A percentile compares a stretch with the other conserved stretches of the same genome.
phyloP scores from a whole-genome alignment of 2,113 vertebrate genomes.

The Misgurnus mizolepis region DNA sequence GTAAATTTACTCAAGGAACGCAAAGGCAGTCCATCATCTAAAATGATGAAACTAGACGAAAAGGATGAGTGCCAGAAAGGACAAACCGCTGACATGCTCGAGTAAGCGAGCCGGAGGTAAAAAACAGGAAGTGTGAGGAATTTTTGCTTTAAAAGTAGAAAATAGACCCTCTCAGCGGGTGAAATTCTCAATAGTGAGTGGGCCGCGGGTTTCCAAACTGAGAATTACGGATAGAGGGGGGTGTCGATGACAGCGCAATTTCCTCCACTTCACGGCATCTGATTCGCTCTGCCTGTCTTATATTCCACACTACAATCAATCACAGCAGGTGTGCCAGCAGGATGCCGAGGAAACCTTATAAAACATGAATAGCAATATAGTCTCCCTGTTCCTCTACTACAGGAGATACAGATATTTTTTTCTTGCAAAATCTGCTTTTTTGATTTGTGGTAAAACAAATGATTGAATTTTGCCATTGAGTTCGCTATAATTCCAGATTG shows the following conservation, averaged over 20 bases:
- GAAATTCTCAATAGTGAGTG: slow-evolving; percentile 9
- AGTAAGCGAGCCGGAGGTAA: not conserved
- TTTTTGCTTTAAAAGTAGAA: not conserved
- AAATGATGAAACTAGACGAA: not conserved
- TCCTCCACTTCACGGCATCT: slow-evolving; percentile 10
- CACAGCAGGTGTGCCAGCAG: slow-evolving; percentile 30
- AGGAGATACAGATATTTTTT: not conserved
- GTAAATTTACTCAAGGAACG: slow-evolving; percentile 14
- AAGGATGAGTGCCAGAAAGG: not conserved
- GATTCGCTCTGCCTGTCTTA: slow-evolving; percentile 1
- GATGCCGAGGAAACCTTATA: not conserved
- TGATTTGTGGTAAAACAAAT: no score
- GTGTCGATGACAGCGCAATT: slow-evolving; percentile 30
- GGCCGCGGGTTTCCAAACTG: not conserved
- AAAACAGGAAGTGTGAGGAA: not conserved
- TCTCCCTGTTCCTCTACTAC: not conserved
- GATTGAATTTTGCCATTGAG: no score
- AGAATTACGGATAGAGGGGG: slow-evolving; percentile 13
- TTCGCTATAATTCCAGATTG: no score
- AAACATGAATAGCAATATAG: not conserved
- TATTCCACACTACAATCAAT: slow-evolving; percentile 26
- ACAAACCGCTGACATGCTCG: not conserved
- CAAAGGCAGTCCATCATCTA: not conserved
- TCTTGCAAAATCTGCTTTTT: no score
- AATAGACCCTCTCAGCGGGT: not conserved